Percentiles rank a stretch among this genome's conserved stretches.
phyloP scores from a whole-genome alignment of 2,888 invertebrate species.

The Lissonota sp. region DNA sequence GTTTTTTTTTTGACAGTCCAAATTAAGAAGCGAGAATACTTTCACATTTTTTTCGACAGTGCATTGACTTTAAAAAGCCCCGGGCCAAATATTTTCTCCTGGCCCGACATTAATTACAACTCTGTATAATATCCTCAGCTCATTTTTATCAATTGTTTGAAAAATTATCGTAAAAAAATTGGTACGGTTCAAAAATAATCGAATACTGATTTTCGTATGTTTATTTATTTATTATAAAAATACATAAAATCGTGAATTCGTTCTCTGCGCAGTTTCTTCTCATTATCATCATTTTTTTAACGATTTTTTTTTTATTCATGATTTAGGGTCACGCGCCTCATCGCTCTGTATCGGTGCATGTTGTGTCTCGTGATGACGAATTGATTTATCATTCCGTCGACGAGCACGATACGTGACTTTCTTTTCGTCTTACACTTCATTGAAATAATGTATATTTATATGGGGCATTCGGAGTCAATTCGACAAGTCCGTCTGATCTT shows the following conservation, averaged over 20 bases:
- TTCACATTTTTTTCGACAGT: no score
- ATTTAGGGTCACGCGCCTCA: conserved; percentile 13
- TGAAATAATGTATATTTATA: not conserved
- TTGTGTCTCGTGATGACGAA: conserved; percentile 7
- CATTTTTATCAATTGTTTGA: no score
- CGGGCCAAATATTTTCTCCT: no score
- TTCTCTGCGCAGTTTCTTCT: not conserved
- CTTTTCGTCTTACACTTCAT: conserved; percentile 3
- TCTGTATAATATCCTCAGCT: no score
- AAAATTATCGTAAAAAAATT: no score
- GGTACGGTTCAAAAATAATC: not conserved
- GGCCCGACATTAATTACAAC: no score
- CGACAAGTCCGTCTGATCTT: not conserved
- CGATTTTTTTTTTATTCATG: not conserved
- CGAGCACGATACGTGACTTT: conserved; percentile 8
- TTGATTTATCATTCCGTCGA: conserved; percentile 25
- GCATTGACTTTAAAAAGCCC: no score
- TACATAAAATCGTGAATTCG: not conserved
- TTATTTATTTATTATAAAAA: not conserved
- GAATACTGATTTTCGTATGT: not conserved
- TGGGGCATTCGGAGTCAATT: not conserved
- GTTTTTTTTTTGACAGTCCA: no score
- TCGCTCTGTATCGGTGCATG: conserved; percentile 10
- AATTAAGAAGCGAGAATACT: no score
- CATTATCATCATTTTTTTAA: conserved; percentile 3